A percentile compares a stretch with the other conserved stretches of the same genome.
These are phyloP conservation scores for Myanophis thanlyinensis DNA, from an alignment of 2,113 vertebrate genomes.

Conservation along the genomic window DNA sequence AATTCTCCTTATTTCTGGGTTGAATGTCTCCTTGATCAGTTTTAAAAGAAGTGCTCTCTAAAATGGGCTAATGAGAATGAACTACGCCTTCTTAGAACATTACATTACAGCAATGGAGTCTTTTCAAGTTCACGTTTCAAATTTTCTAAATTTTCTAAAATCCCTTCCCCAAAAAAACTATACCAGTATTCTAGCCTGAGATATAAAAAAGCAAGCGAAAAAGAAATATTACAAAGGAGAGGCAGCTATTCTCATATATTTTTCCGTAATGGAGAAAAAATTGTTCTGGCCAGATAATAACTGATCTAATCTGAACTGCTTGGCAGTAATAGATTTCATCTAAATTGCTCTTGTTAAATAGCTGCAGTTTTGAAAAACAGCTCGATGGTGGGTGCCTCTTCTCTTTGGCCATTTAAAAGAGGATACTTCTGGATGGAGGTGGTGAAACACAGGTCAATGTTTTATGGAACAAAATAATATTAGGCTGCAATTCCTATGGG, in stretches of 20 bases:
- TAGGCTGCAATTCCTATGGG: not conserved
- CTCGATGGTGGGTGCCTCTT: constrained; percentile 18
- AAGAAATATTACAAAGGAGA: constrained; percentile 33
- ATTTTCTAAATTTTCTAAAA: not conserved
- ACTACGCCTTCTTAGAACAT: not conserved
- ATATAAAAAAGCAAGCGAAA: not conserved
- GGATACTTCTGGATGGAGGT: not conserved
- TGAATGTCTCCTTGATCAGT: not conserved
- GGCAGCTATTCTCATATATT: constrained; percentile 23
- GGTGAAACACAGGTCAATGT: not conserved
- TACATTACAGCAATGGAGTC: not conserved
- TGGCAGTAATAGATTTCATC: constrained; percentile 45
- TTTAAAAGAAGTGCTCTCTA: not conserved
- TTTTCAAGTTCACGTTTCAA: not conserved
- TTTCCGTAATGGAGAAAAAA: constrained; percentile 12
- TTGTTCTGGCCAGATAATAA: constrained; percentile 31
- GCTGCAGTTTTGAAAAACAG: constrained; percentile 55
- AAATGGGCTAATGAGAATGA: not conserved
- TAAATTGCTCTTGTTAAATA: constrained; percentile 52
- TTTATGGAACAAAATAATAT: not conserved
- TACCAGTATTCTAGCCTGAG: not conserved
- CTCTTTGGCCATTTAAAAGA: constrained; percentile 17
- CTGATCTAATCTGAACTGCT: constrained; percentile 16
- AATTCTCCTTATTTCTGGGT: not conserved
- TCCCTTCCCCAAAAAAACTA: not conserved